Conservation (phyloP, 2,888 invertebrate species). For the Hirudinaria manillensis region DNA sequence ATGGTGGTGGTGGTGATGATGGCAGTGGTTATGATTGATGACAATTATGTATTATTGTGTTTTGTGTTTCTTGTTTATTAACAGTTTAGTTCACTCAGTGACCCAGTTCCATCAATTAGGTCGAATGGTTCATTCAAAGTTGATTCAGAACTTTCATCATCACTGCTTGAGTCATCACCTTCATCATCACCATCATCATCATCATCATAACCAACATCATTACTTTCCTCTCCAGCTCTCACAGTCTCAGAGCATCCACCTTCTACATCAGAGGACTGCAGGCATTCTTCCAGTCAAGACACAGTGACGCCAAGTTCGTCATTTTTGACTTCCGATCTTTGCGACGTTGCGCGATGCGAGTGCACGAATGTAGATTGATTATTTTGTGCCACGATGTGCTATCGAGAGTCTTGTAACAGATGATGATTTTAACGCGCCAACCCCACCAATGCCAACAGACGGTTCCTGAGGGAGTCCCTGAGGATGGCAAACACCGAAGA, state of each 20-base stretch:
- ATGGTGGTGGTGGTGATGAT: neutral
- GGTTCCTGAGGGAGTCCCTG: conserved; percentile 85
- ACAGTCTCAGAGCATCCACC: conserved; percentile 75
- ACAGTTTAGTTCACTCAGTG: too few species aligned
- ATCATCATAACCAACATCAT: neutral
- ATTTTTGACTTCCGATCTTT: neutral
- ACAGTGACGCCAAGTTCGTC: conserved; percentile 94
- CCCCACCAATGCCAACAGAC: conserved; percentile 60
- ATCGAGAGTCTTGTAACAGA: neutral
- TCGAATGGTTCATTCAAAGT: too few species aligned
- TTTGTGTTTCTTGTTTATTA: too few species aligned
- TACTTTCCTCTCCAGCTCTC: conserved; percentile 61
- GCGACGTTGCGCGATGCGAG: too few species aligned
- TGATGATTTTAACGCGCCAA: neutral
- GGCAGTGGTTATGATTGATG: neutral
- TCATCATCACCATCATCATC: too few species aligned
- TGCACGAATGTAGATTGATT: neutral
- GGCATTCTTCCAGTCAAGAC: conserved; percentile 89
- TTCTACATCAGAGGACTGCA: conserved; percentile 87
- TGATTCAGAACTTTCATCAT: too few species aligned
- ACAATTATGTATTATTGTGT: too few species aligned
- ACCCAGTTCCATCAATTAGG: too few species aligned
- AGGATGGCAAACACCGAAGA: conserved; percentile 99
- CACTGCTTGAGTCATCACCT: too few species aligned
- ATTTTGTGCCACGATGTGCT: neutral